A percentile compares a stretch with the other conserved stretches of the same genome.
Conservation (phyloP, 2,888 invertebrate species). For the Lasioglossum morio region DNA sequence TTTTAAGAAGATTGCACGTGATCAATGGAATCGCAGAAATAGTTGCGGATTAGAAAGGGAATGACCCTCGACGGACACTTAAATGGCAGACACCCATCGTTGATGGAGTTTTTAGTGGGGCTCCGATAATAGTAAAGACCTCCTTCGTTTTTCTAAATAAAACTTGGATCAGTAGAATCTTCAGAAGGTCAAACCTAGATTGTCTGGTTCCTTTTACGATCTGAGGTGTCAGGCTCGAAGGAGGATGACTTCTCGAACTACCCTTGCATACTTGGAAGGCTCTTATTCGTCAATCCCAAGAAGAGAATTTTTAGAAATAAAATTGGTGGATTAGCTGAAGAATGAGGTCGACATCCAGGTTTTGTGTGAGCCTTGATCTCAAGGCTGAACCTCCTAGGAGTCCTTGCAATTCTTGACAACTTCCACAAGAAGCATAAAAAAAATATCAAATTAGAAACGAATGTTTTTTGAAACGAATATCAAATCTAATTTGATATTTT, state of each 20-base stretch:
- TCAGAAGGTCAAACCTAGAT: background rate
- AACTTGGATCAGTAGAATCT: background rate
- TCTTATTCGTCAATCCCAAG: too few relatives aligned
- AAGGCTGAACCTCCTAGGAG: background rate
- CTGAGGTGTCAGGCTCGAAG: background rate
- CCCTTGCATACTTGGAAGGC: too few relatives aligned
- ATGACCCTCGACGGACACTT: background rate
- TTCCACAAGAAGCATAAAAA: too few relatives aligned
- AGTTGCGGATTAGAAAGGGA: background rate
- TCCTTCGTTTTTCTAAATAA: background rate
- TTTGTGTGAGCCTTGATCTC: background rate
- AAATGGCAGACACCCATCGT: background rate
- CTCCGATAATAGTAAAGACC: background rate
- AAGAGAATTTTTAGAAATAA: too few relatives aligned
- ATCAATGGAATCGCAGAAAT: background rate
- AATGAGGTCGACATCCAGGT: background rate
- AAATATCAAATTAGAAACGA: too few relatives aligned
- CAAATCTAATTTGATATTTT: too few relatives aligned
- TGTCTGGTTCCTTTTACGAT: slow-evolving; percentile 6
- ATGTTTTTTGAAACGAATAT: too few relatives aligned
- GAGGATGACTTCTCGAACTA: background rate
- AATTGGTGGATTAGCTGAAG: background rate
- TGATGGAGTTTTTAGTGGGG: background rate
- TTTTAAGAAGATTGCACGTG: too few relatives aligned
- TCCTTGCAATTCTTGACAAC: background rate